phyloP scores from a whole-genome alignment of 1,140 invertebrate species.

The Drosophila fuyamai region DNA sequence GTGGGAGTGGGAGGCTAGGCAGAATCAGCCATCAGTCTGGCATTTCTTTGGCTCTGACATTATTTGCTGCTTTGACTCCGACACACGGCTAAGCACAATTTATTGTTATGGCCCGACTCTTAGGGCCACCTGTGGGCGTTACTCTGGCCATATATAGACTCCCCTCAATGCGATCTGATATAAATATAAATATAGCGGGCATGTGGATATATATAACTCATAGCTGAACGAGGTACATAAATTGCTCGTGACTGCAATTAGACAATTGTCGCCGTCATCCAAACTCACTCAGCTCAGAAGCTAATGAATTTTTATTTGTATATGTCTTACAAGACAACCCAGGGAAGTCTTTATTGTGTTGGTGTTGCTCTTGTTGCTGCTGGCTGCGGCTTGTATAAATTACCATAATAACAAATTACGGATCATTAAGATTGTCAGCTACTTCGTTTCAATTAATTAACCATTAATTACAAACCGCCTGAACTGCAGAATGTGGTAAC shows the following conservation, averaged over 20 bases:
- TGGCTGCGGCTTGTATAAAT: slow-evolving; percentile 74
- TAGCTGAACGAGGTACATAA: slow-evolving; percentile 72
- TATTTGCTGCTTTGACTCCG: slow-evolving; percentile 42
- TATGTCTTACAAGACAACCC: slow-evolving; percentile 74
- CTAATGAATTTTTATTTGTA: slow-evolving; percentile 81
- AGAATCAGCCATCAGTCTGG: slow-evolving; percentile 38
- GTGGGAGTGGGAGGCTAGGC: slow-evolving; percentile 17
- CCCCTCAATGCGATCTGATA: slow-evolving; percentile 19
- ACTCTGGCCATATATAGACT: slow-evolving; percentile 5
- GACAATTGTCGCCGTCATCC: slow-evolving; percentile 77
- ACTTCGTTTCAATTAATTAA: slow-evolving; percentile 84
- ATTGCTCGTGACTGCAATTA: slow-evolving; percentile 83
- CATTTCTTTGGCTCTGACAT: slow-evolving; percentile 50
- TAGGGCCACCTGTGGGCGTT: slow-evolving; percentile 68
- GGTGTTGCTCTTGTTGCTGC: slow-evolving; percentile 57
- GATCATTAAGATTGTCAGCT: slow-evolving; percentile 83
- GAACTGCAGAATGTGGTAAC: slow-evolving; percentile 80
- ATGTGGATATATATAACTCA: slow-evolving; percentile 65
- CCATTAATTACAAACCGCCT: slow-evolving; percentile 83
- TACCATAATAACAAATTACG: slow-evolving; percentile 84
- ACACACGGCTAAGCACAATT: slow-evolving; percentile 54
- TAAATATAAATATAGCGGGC: slow-evolving; percentile 23
- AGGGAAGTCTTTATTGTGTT: slow-evolving; percentile 64
- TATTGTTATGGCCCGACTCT: slow-evolving; percentile 50
- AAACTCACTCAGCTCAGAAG: slow-evolving; percentile 62